phyloP scores from a whole-genome alignment of 2,797 vertebrate genomes.

The Eulemur coronatus region DNA sequence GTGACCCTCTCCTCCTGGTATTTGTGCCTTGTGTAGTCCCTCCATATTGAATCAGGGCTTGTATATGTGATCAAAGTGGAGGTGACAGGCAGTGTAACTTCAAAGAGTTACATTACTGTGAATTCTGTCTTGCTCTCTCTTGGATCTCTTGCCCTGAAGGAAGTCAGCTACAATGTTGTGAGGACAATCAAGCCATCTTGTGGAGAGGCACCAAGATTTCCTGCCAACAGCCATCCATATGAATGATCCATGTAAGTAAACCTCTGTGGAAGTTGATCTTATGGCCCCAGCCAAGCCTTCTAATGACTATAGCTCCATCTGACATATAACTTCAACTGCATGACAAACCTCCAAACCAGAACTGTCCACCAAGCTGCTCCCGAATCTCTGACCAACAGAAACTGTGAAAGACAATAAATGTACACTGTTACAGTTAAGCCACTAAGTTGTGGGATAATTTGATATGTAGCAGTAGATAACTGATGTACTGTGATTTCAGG shows the following conservation, averaged over 20 bases:
- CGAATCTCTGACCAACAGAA: background rate
- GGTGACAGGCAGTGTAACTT: background rate
- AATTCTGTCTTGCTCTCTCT: background rate
- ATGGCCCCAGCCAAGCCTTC: background rate
- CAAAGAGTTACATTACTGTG: background rate
- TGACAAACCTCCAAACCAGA: background rate
- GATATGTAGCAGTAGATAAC: background rate
- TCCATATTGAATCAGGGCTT: background rate
- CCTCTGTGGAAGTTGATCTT: background rate
- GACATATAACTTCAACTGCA: background rate
- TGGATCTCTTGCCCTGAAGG: background rate
- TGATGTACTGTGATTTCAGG: background rate
- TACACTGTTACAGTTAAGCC: background rate
- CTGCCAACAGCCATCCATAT: background rate
- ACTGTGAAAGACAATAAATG: background rate
- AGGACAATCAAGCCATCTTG: background rate
- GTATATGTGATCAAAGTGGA: background rate
- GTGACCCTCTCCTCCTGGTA: background rate
- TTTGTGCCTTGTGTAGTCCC: background rate
- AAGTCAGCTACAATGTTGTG: background rate
- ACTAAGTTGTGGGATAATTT: background rate
- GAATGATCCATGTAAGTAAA: background rate
- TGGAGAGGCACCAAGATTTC: background rate
- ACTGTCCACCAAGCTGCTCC: background rate
- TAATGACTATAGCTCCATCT: background rate